phyloP scores from a whole-genome alignment of 2,888 invertebrate genomes.

The Lamellibrachia columna region DNA sequence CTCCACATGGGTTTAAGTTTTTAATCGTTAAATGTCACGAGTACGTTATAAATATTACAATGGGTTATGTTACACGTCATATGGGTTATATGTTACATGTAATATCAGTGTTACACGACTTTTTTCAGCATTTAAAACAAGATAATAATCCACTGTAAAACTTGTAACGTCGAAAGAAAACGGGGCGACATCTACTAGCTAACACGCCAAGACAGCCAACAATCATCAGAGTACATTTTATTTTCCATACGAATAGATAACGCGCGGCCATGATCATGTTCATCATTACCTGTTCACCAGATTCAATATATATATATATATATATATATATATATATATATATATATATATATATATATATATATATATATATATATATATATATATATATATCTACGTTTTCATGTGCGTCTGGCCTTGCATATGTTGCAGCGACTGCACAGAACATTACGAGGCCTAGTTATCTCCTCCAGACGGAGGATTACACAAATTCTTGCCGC shows the following conservation, averaged over 20 bases:
- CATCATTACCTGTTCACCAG: neutral
- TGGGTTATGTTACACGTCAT: neutral
- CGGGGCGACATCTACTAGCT: neutral
- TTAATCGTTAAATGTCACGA: neutral
- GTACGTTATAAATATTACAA: neutral
- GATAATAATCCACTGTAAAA: neutral
- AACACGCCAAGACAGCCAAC: neutral
- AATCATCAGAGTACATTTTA: no score
- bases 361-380: no score
- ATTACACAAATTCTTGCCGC: neutral
- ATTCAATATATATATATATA: no score
- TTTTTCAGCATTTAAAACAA: neutral
- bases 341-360: no score
- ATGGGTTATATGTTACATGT: neutral
- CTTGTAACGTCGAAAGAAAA: neutral
- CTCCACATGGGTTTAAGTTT: no score
- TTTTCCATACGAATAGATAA: no score
- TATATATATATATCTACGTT: neutral
- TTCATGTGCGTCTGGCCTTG: neutral
- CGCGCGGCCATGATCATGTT: neutral
- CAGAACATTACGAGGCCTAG: neutral
- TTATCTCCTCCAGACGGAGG: neutral
- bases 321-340: no score
- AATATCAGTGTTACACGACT: neutral
- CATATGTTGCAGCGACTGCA: neutral